phyloP scores from a whole-genome alignment of 30 jellyfish, hydroid and myxozoan species.

The Aurelia aurita complex sp. Pacific region DNA sequence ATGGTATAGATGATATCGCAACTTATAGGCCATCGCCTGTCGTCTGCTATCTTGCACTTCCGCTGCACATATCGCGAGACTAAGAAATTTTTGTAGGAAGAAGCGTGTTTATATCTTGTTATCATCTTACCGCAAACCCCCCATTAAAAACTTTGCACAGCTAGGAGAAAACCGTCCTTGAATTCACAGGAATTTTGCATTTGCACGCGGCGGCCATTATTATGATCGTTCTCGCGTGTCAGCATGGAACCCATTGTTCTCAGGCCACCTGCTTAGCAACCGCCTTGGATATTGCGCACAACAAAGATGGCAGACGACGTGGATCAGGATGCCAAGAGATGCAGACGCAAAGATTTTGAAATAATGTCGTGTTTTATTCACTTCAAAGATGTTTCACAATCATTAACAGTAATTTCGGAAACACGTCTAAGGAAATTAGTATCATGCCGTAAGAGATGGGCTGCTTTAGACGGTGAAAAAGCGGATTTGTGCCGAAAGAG shows the following conservation, averaged over 20 bases:
- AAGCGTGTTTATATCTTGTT: conserved; percentile 51
- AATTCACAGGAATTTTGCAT: conserved; percentile 3
- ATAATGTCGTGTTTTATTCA: conserved; percentile 20
- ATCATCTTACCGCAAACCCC: conserved; percentile 45
- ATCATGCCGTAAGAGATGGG: conserved; percentile 40
- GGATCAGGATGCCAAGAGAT: conserved; percentile 32
- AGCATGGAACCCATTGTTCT: conserved; percentile 28
- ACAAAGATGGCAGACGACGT: conserved; percentile 45
- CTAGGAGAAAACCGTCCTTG: conserved; percentile 57
- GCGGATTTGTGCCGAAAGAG: conserved; percentile 18
- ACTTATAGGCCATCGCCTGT: conserved; percentile 51
- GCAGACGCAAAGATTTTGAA: conserved; percentile 16
- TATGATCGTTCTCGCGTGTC: conserved; percentile 30
- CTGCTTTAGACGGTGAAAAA: conserved; percentile 17
- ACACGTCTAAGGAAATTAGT: conserved; percentile 11
- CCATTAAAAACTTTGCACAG: conserved; percentile 44
- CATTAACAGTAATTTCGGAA: conserved; percentile 4
- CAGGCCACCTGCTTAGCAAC: conserved; percentile 34
- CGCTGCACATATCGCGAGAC: conserved; percentile 68
- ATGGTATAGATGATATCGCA: no score
- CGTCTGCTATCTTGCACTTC: conserved; percentile 40
- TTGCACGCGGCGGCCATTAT: conserved; percentile 66
- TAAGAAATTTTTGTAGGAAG: conserved; percentile 1
- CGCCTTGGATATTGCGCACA: conserved; percentile 15
- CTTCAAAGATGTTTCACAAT: neutral